Evolutionary conservation across 2,888 invertebrate genomes (phyloP).

Genomic region (Lysandra bellargus): DNA sequence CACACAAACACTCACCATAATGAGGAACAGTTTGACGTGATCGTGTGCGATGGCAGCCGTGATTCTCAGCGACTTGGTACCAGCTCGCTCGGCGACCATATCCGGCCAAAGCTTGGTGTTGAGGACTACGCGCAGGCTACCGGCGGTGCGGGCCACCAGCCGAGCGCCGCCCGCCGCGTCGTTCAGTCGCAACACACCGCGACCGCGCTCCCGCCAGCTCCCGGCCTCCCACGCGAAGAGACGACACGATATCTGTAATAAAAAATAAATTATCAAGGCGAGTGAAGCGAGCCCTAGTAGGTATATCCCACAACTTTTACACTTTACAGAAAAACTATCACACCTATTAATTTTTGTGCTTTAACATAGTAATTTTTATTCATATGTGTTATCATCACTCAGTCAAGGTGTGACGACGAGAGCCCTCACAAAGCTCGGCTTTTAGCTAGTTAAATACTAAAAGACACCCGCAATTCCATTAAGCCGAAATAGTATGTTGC

Average conservation of each 20-base stretch:
- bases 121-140: constrained; percentile 92
- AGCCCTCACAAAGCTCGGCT: too few relatives aligned
- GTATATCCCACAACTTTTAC: too few relatives aligned
- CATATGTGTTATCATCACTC: too few relatives aligned
- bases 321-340: too few relatives aligned
- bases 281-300: too few relatives aligned
- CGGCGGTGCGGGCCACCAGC: constrained; percentile 93
- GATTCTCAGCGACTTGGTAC: constrained; percentile 91
- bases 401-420: too few relatives aligned
- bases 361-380: too few relatives aligned
- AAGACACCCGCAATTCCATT: too few relatives aligned
- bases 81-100: constrained; percentile 94
- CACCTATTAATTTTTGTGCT: too few relatives aligned
- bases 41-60: constrained; percentile 92
- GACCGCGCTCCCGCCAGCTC: constrained; percentile 94
- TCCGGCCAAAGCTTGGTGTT: constrained; percentile 97
- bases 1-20: constrained; percentile 81
- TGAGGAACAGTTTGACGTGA: constrained; percentile 91
- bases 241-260: constrained; percentile 86
- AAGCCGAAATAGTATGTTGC: too few relatives aligned
- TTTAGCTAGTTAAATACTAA: too few relatives aligned
- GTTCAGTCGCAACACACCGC: constrained; percentile 93
- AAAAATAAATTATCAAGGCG: too few relatives aligned
- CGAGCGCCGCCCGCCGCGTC: constrained; percentile 85
- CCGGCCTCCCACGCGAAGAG: constrained; percentile 93